Evolutionary conservation across 2,888 invertebrate genomes (phyloP).

Genomic region (Parnassius glacialis): DNA sequence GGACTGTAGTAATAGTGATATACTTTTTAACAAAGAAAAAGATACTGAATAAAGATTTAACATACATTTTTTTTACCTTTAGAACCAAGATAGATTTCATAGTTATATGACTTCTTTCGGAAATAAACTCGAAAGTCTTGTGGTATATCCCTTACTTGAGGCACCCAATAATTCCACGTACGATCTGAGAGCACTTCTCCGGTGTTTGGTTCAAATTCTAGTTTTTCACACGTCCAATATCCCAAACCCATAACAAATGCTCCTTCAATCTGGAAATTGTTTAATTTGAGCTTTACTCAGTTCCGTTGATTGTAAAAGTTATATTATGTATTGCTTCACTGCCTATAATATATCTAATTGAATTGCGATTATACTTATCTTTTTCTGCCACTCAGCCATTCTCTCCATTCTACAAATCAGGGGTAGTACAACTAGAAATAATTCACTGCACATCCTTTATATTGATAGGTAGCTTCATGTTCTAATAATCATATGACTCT

Average conservation of each 20-base stretch:
- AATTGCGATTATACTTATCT: no score
- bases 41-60: no score
- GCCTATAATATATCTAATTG: no score
- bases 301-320: no score
- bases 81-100: slow-evolving; percentile 82
- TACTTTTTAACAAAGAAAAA: no score
- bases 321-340: slow-evolving; percentile 54
- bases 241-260: slow-evolving; percentile 85
- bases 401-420: no score
- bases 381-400: no score
- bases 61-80: slow-evolving; percentile 72
- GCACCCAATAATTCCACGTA: slow-evolving; percentile 86
- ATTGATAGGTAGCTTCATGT: no score
- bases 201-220: slow-evolving; percentile 77
- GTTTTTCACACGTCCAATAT: slow-evolving; percentile 83
- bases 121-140: slow-evolving; percentile 82
- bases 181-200: slow-evolving; percentile 83
- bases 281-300: no score
- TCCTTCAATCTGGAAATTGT: slow-evolving; percentile 78
- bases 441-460: no score
- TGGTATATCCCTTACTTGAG: slow-evolving; percentile 84
- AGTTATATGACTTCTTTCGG: slow-evolving; percentile 81
- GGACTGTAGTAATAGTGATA: neutral
- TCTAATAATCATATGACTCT: no score
- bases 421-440: no score